These are phyloP conservation scores for Poeciliopsis infans DNA, from an alignment of 2,797 vertebrate genomes.

Conservation along the genomic window DNA sequence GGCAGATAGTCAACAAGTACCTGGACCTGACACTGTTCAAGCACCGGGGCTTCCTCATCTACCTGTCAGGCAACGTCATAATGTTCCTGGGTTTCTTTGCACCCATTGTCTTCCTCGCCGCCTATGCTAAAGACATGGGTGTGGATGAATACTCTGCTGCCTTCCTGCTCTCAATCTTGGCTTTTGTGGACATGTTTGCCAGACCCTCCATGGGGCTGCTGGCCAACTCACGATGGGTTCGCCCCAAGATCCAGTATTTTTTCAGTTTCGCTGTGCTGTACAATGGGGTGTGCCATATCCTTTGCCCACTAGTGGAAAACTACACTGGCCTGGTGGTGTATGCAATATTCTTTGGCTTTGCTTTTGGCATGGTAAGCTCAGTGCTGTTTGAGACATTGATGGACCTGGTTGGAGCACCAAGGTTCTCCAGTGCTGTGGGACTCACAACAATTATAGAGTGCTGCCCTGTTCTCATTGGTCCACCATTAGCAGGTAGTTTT, in stretches of 20 bases:
- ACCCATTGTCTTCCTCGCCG: slow-evolving; percentile 93
- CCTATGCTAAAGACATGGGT: slow-evolving; percentile 93
- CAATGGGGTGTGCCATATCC: slow-evolving; percentile 91
- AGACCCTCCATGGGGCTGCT: slow-evolving; percentile 91
- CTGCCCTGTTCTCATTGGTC: slow-evolving; percentile 93
- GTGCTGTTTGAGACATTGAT: slow-evolving; percentile 95
- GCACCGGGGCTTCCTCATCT: slow-evolving; percentile 95
- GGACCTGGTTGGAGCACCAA: slow-evolving; percentile 91
- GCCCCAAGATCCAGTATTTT: slow-evolving; percentile 96
- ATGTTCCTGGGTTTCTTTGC: slow-evolving; percentile 98
- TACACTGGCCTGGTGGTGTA: slow-evolving; percentile 92
- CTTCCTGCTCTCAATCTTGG: slow-evolving; percentile 92
- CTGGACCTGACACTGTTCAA: slow-evolving; percentile 94
- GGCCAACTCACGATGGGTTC: slow-evolving; percentile 88
- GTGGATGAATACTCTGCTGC: slow-evolving; percentile 94
- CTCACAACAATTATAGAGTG: slow-evolving; percentile 95
- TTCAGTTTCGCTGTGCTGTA: slow-evolving; percentile 93
- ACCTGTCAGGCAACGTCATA: slow-evolving; percentile 93
- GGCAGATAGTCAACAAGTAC: slow-evolving; percentile 85
- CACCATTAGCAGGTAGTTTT: slow-evolving; percentile 90
- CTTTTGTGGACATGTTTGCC: slow-evolving; percentile 97
- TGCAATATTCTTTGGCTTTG: slow-evolving; percentile 93
- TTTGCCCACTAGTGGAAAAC: slow-evolving; percentile 87
- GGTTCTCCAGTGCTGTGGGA: slow-evolving; percentile 96
- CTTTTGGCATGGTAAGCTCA: slow-evolving; percentile 96